Conservation (phyloP, 2,797 vertebrate genomes). For the Alosa sapidissima region DNA sequence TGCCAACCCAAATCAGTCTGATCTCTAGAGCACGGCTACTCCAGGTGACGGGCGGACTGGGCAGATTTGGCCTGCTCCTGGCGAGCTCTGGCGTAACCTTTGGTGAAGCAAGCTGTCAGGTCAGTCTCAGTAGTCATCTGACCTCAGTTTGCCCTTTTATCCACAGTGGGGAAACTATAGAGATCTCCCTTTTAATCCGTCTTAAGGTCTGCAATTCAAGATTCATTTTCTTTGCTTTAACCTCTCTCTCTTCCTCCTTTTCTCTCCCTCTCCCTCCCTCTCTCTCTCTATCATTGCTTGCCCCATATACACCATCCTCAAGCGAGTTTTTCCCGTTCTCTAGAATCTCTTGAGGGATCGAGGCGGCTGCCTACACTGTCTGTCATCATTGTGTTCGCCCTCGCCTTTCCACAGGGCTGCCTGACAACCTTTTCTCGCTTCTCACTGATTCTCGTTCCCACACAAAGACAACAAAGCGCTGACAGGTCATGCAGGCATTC, state of each 20-base stretch:
- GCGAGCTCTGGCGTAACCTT: background rate
- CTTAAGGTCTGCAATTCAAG: conserved; percentile 55
- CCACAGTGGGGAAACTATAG: conserved; percentile 51
- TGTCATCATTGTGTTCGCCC: background rate
- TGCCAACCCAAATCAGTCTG: background rate
- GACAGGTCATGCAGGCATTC: background rate
- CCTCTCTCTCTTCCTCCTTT: conserved; percentile 25
- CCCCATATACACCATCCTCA: conserved; percentile 18
- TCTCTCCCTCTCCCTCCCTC: conserved; percentile 26
- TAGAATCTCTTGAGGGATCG: conserved; percentile 6
- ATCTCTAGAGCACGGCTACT: background rate
- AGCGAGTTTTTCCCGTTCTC: conserved; percentile 1
- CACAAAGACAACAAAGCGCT: conserved; percentile 26
- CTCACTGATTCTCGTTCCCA: background rate
- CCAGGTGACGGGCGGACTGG: background rate
- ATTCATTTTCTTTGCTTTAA: conserved; percentile 47
- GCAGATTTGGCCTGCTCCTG: background rate
- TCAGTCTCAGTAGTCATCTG: conserved; percentile 53
- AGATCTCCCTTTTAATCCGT: conserved; percentile 50
- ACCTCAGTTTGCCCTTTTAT: conserved; percentile 52
- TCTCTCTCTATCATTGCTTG: conserved; percentile 32
- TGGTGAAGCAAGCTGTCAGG: conserved; percentile 26
- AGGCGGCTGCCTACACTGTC: background rate
- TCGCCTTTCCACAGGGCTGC: background rate
- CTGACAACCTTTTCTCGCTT: background rate